Evolutionary conservation across 2,888 invertebrate genomes (phyloP).

Genomic region (Deilephila porcellus): DNA sequence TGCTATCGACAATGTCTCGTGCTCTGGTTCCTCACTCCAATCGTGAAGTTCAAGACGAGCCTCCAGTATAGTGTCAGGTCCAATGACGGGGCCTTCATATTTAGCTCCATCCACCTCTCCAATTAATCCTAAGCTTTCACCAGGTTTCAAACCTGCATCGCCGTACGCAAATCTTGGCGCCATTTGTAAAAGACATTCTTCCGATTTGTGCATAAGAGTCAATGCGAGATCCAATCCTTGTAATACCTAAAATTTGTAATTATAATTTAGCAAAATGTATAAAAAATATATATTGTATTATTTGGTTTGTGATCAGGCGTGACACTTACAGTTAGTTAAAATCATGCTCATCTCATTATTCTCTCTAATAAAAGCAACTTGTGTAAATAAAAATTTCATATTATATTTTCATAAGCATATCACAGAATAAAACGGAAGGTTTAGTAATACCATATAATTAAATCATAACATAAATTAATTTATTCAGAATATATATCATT

Average conservation of each 20-base stretch:
- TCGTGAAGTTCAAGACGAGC: conserved; percentile 90
- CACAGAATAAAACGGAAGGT: not conserved
- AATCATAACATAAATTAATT: not conserved
- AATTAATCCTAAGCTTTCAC: conserved; percentile 72
- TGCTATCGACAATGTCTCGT: conserved; percentile 86
- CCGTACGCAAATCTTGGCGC: conserved; percentile 94
- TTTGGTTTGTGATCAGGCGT: too few relatives aligned
- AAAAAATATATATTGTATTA: too few relatives aligned
- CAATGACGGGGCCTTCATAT: conserved; percentile 85
- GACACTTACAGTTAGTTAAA: too few relatives aligned
- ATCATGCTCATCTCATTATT: too few relatives aligned
- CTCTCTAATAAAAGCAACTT: too few relatives aligned
- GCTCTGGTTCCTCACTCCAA: conserved; percentile 87
- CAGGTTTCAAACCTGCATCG: conserved; percentile 86
- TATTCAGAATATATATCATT: not conserved
- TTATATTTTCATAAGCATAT: too few relatives aligned
- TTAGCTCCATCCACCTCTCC: conserved; percentile 63
- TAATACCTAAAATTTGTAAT: conserved; percentile 73
- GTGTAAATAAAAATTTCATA: too few relatives aligned
- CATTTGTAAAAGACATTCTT: conserved; percentile 89
- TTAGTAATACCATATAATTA: not conserved
- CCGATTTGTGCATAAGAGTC: conserved; percentile 93
- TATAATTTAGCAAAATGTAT: not conserved
- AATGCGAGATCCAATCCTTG: conserved; percentile 94
- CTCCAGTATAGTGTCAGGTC: conserved; percentile 86